Conservation (phyloP, 2,888 invertebrate genomes). For the Zaprionus bogoriensis region DNA sequence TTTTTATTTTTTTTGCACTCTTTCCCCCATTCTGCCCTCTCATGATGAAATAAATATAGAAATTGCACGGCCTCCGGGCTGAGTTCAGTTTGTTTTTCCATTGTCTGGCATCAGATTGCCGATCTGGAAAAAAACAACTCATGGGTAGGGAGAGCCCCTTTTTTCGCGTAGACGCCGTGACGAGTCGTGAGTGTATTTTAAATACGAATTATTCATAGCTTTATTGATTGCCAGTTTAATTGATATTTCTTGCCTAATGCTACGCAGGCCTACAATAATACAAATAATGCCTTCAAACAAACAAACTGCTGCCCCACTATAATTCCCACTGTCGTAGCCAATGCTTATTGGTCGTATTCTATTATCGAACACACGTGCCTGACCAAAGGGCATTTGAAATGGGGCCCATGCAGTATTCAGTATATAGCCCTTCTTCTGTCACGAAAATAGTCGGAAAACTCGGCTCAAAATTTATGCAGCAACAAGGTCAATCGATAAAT, state of each 20-base stretch:
- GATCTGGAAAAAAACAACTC: constrained; percentile 22
- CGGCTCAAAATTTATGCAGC: constrained; percentile 64
- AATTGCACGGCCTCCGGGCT: constrained; percentile 34
- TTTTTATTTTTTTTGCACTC: constrained; percentile 1
- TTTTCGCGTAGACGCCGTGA: no score
- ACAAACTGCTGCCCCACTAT: constrained; percentile 11
- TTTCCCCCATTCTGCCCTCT: no score
- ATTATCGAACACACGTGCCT: constrained; percentile 17
- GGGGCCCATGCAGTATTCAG: neutral
- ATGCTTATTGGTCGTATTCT: constrained; percentile 12
- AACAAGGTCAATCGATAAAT: constrained; percentile 77
- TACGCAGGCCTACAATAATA: no score
- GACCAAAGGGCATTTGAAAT: constrained; percentile 25
- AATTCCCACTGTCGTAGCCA: constrained; percentile 7
- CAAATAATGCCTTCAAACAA: no score
- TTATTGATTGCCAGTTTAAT: no score
- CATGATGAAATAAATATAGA: constrained; percentile 60
- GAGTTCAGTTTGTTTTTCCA: neutral
- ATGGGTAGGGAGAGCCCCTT: constrained; percentile 42
- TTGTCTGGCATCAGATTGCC: constrained; percentile 37
- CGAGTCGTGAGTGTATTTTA: no score
- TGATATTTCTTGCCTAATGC: no score
- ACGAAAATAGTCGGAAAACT: constrained; percentile 28
- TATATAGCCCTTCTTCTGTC: constrained; percentile 17
- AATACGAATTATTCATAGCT: no score